phyloP scores from a whole-genome alignment of 92 coral and sea anemone species.

The Actinernus sp. region DNA sequence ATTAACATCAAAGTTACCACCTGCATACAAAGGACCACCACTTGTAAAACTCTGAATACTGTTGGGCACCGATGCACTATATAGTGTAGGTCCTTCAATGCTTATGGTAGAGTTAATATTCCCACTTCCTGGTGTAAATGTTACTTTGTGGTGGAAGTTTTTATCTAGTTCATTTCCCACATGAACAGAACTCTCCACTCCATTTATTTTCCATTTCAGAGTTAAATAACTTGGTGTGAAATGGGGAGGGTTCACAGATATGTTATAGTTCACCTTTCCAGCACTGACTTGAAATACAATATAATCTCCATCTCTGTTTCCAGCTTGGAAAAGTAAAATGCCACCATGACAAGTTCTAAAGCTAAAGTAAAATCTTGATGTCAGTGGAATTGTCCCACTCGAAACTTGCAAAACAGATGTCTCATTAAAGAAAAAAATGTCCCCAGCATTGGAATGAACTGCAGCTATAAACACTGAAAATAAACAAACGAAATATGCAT shows the following conservation, averaged over 20 bases:
- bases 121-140: slow-evolving; percentile 55
- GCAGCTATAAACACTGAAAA: too few species aligned
- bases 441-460: too few species aligned
- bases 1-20: slow-evolving; percentile 1
- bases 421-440: slow-evolving; percentile 75
- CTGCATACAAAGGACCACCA: slow-evolving; percentile 62
- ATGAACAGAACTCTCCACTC: slow-evolving; percentile 26
- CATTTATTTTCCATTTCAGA: slow-evolving; percentile 55
- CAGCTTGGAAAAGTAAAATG: slow-evolving; percentile 57
- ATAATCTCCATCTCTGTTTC: slow-evolving; percentile 27
- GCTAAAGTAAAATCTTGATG: slow-evolving; percentile 53
- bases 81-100: slow-evolving; percentile 31
- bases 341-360: slow-evolving; percentile 87
- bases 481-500: too few species aligned
- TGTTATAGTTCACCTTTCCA: slow-evolving; percentile 42
- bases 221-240: slow-evolving; percentile 62
- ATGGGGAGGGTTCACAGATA: slow-evolving; percentile 13
- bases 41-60: slow-evolving; percentile 32
- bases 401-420: slow-evolving; percentile 64
- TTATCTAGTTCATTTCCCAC: slow-evolving; percentile 68
- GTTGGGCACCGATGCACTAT: slow-evolving; percentile 42
- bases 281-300: slow-evolving; percentile 63
- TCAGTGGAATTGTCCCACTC: slow-evolving; percentile 40
- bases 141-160: slow-evolving; percentile 59
- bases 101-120: slow-evolving; percentile 47